Base-by-base conservation (phyloP, 2,888 invertebrate genomes). In the Melolontha melolontha region DNA sequence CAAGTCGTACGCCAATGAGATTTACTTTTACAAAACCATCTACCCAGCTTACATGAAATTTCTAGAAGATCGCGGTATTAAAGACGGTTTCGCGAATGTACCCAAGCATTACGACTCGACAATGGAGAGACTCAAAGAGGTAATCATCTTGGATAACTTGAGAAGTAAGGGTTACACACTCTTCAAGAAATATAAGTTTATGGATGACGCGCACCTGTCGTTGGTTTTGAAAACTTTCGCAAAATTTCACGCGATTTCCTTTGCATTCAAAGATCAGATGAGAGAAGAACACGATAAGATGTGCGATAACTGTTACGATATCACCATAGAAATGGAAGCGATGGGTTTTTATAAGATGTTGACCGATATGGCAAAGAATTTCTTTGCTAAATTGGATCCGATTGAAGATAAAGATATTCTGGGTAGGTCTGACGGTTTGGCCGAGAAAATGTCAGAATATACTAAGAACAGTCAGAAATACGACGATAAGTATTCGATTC, bases 231-330 rank as follows among this genome's bases (percentile, higher is more conserved):
- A 71, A 12, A 77, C 77, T 44, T 77, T 79, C 51, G 82, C 77
- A 0, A 78, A 76, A 55, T 76, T 78, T 17, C 81, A 82, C 67
- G 76, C 80, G 0, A 67, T 78, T 1, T 78, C 78, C 0, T 75
- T 76, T 39, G 80, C 77, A 0, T 64, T 80, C 57, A 76, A 72
- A 29, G 71, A 78, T 52, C 73, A 76, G 59, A 63, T 76, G 16
- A 75, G 75, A 1, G 71, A 77, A 16, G 1, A 27, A 8, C 65
- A 66, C 52, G 50, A 51, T 2, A 40, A 69, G 16, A 34, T 69
- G 42, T 62, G 59, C 34, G 10, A n/a, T 5, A 52, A 65, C n/a
- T 51, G 50, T 16, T 27, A 52, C 10, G 69, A 62, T 17, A 44
- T 59, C 2, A 47, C 8, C 5, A 29, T 47, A 8, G 12, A 10